A percentile compares a stretch with the other conserved stretches of the same genome.
Conservation (phyloP, 2,113 vertebrate species). For the Phalacrocorax aristotelis region DNA sequence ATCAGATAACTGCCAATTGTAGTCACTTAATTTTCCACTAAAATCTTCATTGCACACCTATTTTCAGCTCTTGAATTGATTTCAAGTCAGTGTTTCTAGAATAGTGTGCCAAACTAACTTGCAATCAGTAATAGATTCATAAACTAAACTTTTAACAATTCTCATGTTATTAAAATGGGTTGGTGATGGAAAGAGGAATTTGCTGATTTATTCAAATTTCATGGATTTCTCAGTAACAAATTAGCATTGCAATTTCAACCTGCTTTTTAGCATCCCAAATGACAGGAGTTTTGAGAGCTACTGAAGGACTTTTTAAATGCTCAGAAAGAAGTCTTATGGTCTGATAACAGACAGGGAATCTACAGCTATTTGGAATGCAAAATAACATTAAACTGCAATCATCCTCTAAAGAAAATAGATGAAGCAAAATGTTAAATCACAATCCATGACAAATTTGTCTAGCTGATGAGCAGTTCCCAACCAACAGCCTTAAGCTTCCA, state of each 20-base stretch:
- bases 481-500: not conserved
- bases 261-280: not conserved
- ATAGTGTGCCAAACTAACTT: not conserved
- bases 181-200: not conserved
- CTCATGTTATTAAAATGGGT: slow-evolving; percentile 11
- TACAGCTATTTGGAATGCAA: not conserved
- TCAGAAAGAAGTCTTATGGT: not conserved
- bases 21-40: not conserved
- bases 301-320: not conserved
- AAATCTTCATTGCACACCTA: not conserved
- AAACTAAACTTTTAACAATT: not conserved
- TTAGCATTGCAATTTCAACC: not conserved
- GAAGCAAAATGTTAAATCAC: slow-evolving; percentile 2
- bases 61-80: not conserved
- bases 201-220: slow-evolving; percentile 24
- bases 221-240: slow-evolving; percentile 29
- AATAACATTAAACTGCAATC: not conserved
- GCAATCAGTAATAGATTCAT: not conserved
- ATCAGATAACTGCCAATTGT: not conserved
- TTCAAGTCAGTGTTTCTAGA: not conserved
- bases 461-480: slow-evolving; percentile 17
- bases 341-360: not conserved
- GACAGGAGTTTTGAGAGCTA: not conserved
- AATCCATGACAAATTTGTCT: not conserved
- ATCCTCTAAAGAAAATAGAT: not conserved